Evolutionary conservation across 2,113 vertebrate genomes (phyloP).

Genomic region (Alethe castanea): DNA sequence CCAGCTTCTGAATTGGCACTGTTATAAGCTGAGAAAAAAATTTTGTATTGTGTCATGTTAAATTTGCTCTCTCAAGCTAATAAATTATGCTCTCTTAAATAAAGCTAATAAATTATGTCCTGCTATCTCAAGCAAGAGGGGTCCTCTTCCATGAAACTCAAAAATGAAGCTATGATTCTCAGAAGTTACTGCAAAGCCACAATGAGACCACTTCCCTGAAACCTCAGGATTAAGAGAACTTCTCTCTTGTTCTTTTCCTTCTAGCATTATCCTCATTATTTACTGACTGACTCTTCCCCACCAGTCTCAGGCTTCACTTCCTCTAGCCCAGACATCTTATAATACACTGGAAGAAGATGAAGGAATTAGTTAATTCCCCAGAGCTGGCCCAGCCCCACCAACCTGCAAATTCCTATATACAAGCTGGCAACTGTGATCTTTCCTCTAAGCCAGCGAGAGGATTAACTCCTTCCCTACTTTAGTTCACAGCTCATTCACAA

Average conservation of each 20-base stretch:
- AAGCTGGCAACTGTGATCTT: conserved; percentile 64
- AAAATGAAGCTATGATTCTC: not conserved
- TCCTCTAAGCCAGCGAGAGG: conserved; percentile 55
- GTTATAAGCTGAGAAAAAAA: not conserved
- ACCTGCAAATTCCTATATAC: conserved; percentile 61
- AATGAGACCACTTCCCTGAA: not conserved
- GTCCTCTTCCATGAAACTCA: not conserved
- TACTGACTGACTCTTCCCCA: conserved; percentile 40
- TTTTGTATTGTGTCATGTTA: not conserved
- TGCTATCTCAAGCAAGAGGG: not conserved
- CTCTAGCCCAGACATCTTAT: conserved; percentile 45
- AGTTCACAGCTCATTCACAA: conserved; percentile 36
- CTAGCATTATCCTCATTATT: conserved; percentile 41
- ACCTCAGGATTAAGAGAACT: conserved; percentile 3
- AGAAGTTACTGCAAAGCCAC: not conserved
- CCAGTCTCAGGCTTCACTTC: conserved; percentile 35
- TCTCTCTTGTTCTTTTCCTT: conserved; percentile 26
- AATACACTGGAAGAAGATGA: conserved; percentile 63
- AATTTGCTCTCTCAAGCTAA: not conserved
- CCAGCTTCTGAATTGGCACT: not conserved
- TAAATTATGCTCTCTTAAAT: not conserved
- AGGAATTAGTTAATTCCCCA: conserved; percentile 67
- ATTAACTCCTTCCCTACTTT: conserved; percentile 65
- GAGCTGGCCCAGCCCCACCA: conserved; percentile 55
- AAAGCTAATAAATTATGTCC: not conserved